Base-by-base conservation (phyloP, 2,113 vertebrate species). In the Columbina picui region DNA sequence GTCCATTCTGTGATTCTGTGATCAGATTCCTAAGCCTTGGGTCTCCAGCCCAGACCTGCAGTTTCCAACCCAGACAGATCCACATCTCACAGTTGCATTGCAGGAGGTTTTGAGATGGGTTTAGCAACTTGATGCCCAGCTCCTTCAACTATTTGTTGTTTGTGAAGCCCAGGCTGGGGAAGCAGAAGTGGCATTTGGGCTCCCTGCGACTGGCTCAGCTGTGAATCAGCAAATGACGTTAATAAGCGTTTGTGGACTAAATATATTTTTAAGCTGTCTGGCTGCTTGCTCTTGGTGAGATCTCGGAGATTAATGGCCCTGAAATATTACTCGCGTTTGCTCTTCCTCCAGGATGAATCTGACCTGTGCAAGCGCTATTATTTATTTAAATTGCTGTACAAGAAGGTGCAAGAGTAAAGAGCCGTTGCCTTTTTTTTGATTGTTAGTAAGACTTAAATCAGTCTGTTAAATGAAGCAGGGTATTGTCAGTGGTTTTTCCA, bases 261-360 rank as follows among this genome's bases (percentile, higher is more conserved):
- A 96, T 96, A 95, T 97, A 97, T 96, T 97, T 95, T 93, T 92
- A 94, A 96, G 88, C 94, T 95, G 76, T 78, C 76, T 82, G 90
- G 43, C 93, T 95, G 64, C 94, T 96, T 90, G 86, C 39, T 95
- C 61, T 39, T 43, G 69, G 64, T 82, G 92, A 94, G 93, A 70
- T 89, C 87, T 70, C 55, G 2, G 90, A 93, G 92, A 93, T 94
- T 96, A 96, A 94, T 89, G 83, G 96, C 47, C 88, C 90, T 86
- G 77, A 92, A 87, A 29, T 8, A 61, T 87, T 94, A 29, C 78
- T 94, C 2, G 1, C 6, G 0, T 80, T 93, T 75, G 90, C 76
- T 93, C 38, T 94, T 93, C 73, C 56, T 96, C 65, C 12, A 16
- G 60, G 27, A 78, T 43, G 73, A 71, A 20, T 61, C 60, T 93